A percentile compares a stretch with the other conserved stretches of the same genome.
phyloP scores from a whole-genome alignment of 2,888 invertebrate species.

The Phengaris arion region DNA sequence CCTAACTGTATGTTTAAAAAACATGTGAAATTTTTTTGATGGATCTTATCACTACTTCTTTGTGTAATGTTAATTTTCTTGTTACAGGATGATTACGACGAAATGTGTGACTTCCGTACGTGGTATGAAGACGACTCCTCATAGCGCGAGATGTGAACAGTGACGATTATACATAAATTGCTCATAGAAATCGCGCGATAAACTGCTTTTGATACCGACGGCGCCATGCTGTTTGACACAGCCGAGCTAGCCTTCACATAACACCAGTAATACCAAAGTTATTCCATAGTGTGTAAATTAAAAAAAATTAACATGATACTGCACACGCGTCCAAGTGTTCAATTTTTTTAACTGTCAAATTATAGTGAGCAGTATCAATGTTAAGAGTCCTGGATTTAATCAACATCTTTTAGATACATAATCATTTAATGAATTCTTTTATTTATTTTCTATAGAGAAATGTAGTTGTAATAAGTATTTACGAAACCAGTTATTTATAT shows the following conservation, averaged over 20 bases:
- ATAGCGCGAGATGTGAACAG: constrained; percentile 51
- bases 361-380: constrained; percentile 52
- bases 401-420: constrained; percentile 40
- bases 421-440: constrained; percentile 41
- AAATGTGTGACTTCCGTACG: constrained; percentile 67
- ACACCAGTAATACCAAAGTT: constrained; percentile 75
- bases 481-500: constrained; percentile 38
- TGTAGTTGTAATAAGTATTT: constrained; percentile 39
- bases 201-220: constrained; percentile 32
- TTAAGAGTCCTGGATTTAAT: constrained; percentile 50
- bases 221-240: constrained; percentile 35
- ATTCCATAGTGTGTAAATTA: constrained; percentile 53
- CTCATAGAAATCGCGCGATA: constrained; percentile 21
- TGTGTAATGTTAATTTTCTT: constrained; percentile 4
- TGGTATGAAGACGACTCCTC: constrained; percentile 76
- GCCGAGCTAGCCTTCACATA: constrained; percentile 42
- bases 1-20: too few species aligned
- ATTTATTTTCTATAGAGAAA: constrained; percentile 41
- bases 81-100: constrained; percentile 71
- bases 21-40: too few species aligned
- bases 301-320: constrained; percentile 52
- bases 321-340: constrained; percentile 54
- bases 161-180: constrained; percentile 29
- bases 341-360: constrained; percentile 48
- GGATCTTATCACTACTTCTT: too few species aligned